These are phyloP conservation scores for Ammodytes dubius DNA, from an alignment of 2,113 vertebrate species.

Conservation along the genomic window DNA sequence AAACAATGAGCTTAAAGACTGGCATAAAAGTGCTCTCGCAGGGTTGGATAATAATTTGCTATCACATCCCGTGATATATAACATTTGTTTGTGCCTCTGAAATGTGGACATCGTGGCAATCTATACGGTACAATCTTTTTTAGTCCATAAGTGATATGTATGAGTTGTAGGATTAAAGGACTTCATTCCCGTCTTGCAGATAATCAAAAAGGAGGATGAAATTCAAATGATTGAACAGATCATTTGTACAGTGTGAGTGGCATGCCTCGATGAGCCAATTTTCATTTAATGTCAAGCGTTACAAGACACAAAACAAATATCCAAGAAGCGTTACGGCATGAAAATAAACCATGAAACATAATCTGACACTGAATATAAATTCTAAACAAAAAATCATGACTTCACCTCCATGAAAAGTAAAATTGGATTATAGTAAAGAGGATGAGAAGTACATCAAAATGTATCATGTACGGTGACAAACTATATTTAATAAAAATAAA, in stretches of 20 bases:
- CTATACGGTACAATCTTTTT: constrained; percentile 24
- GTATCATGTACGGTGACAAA: constrained; percentile 19
- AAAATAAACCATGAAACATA: constrained; percentile 62
- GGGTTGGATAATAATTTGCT: too few species aligned
- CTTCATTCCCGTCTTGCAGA: constrained; percentile 46
- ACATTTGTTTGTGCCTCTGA: too few species aligned
- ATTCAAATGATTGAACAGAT: constrained; percentile 37
- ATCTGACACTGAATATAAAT: constrained; percentile 56
- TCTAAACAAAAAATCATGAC: constrained; percentile 37
- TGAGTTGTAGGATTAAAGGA: constrained; percentile 1
- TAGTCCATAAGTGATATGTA: not conserved
- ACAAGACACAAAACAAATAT: constrained; percentile 60
- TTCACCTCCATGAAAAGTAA: constrained; percentile 24
- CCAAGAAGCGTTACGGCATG: constrained; percentile 33
- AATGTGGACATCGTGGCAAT: not conserved
- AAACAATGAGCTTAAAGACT: too few species aligned
- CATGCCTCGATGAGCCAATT: constrained; percentile 28
- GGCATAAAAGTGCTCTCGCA: too few species aligned
- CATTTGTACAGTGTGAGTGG: constrained; percentile 25
- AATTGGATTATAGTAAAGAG: constrained; percentile 53
- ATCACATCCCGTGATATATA: too few species aligned
- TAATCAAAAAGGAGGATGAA: constrained; percentile 45
- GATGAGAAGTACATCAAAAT: constrained; percentile 30
- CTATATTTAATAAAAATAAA: not conserved
- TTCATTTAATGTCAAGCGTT: constrained; percentile 52